Evolutionary conservation across 1,140 invertebrate species (phyloP), one percentile per base, ranked within the genome.

Genomic region (Melanaphis sacchari): DNA sequence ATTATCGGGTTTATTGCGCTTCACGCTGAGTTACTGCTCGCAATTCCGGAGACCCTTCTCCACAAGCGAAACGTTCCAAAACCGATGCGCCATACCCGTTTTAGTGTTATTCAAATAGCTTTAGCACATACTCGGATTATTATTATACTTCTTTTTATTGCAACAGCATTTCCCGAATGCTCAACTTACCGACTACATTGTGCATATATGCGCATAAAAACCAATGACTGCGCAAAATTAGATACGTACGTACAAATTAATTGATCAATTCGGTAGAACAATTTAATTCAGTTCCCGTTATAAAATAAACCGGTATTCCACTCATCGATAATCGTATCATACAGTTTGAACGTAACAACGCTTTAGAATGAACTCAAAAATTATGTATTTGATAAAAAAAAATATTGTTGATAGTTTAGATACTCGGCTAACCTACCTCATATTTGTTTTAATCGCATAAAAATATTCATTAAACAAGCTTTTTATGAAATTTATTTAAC

Each of bases 1-100:
- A 92, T 92, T 92, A 92, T 92, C 76, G 91, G 91, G 76, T 82
- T 82, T 92, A 92, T 92, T 92, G 91, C 91, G 66, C 82, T 92
- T 92, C 26, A 38, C 36, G 24, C n/a, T 84, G 91, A 92, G 91
- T 92, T 92, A 92, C 91, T 38, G 43, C 43, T n/a, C n/a, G 66
- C 66, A 92, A 92, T 92, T 92, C 82, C 76, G 76, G 41, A 49
- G 66, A 76, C 31, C 41, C 66, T 82, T n/a, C 90, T 82, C 41
- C 43, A 31, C 89, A 8, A 82, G 66, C 22, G 59, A 7, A 46
- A 52, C 66, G 91, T 92, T 82, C 26, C 0, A 41, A 82, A 84
- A 82, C 91, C 76, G 9, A 82, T 92, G 76, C 66, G 21, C n/a
- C 59, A 76, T 38, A 36, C n/a, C n/a, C 41, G n/a, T 82, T 76